Evolutionary conservation across 2,797 vertebrate genomes (phyloP).

Genomic region (Margarornis squamiger): DNA sequence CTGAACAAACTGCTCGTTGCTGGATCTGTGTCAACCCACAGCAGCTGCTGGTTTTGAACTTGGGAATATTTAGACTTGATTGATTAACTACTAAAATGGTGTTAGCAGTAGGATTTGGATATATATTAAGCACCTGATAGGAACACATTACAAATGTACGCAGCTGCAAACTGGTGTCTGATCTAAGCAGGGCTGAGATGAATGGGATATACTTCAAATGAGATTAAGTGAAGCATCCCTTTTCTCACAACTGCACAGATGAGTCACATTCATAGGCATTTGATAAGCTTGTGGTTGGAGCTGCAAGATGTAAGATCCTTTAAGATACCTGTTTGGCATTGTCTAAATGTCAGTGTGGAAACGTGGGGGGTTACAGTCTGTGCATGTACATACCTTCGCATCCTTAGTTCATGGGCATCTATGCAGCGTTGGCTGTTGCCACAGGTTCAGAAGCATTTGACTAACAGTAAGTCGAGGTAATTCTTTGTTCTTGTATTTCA

Average conservation of each 20-base stretch:
- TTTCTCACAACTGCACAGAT: not conserved
- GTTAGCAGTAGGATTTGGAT: slow-evolving; percentile 7
- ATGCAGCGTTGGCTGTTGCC: not conserved
- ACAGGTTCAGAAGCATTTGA: not conserved
- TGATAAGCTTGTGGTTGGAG: not conserved
- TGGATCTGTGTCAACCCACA: not conserved
- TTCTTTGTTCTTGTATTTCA: not conserved
- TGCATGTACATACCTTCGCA: not conserved
- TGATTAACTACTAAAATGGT: slow-evolving; percentile 35
- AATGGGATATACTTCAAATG: not conserved
- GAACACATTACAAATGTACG: not conserved
- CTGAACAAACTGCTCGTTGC: not conserved
- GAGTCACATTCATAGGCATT: not conserved
- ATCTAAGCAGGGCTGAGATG: not conserved
- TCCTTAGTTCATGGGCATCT: not conserved
- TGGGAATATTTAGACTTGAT: not conserved
- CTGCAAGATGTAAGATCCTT: not conserved
- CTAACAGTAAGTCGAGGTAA: not conserved
- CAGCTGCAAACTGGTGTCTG: not conserved
- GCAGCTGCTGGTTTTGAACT: slow-evolving; percentile 26
- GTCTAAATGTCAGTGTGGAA: not conserved
- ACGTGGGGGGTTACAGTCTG: not conserved
- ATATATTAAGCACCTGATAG: slow-evolving; percentile 11
- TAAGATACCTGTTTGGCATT: not conserved
- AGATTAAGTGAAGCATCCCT: not conserved